Conservation (phyloP, 1,140 invertebrate species). For the Ooceraea biroi region DNA sequence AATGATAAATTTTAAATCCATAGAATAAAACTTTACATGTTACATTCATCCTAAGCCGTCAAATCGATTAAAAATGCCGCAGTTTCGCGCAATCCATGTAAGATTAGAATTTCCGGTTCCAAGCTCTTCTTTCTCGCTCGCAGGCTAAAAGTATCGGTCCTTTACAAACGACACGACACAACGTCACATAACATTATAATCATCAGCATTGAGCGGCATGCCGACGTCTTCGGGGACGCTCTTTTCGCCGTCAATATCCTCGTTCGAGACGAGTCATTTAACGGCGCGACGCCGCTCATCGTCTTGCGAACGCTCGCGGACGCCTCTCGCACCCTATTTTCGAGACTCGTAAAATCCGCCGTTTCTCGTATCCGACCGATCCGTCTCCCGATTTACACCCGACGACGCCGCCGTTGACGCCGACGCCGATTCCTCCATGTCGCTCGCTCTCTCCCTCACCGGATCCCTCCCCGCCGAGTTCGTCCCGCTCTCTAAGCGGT, state of each 20-base stretch:
- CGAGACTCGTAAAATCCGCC: slow-evolving; percentile 71
- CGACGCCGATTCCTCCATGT: slow-evolving; percentile 23
- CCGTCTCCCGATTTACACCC: slow-evolving; percentile 73
- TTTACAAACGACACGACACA: background rate
- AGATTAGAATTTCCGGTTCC: background rate
- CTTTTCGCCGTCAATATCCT: slow-evolving; percentile 48
- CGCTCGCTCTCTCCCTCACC: slow-evolving; percentile 60
- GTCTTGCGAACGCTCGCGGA: slow-evolving; percentile 13
- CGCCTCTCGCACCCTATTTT: slow-evolving; percentile 72
- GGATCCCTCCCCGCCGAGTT: slow-evolving; percentile 33
- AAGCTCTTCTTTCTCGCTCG: background rate
- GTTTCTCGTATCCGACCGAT: slow-evolving; percentile 71
- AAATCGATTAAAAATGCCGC: too few species aligned
- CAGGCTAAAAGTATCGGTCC: slow-evolving; percentile 12
- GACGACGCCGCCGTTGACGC: slow-evolving; percentile 5
- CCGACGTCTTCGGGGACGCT: background rate
- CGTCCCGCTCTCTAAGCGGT: slow-evolving; percentile 71
- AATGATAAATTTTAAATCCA: too few species aligned
- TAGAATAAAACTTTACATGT: too few species aligned
- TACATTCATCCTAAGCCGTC: too few species aligned
- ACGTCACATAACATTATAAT: slow-evolving; percentile 11
- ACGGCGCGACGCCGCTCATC: slow-evolving; percentile 62
- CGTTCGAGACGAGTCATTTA: slow-evolving; percentile 62
- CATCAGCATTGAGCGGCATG: background rate
- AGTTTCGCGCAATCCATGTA: background rate